Evolutionary conservation across 2,797 vertebrate species (phyloP), one percentile per base, ranked within the genome.

Genomic region (Lepus townsendii): DNA sequence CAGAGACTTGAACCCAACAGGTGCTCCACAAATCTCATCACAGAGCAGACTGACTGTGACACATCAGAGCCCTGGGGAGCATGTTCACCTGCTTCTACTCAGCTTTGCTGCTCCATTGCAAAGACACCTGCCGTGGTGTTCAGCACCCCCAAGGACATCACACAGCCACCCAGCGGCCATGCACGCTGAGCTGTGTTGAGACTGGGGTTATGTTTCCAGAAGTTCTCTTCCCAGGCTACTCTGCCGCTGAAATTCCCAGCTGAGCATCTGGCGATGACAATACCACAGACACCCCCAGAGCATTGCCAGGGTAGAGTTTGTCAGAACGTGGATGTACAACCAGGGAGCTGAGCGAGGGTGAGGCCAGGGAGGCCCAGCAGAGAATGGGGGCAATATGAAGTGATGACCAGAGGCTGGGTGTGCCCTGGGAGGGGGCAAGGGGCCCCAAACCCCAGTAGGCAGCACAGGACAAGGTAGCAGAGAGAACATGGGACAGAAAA

Each of bases 221-320:
- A 14, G 11, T 13, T 27, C 24, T 60, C 30, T 32, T 7, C 26
- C 9, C 32, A n/a, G n/a, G n/a, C 35, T 7, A 6, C 35, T 73
- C n/a, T 47, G 7, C 57, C n/a, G 1, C 50, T 14, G 5, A 7
- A 47, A 30, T 16, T n/a, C 52, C 57, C 32, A 3, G 24, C 26
- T 1, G 35, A 0, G 2, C 6, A 35, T 9, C 42, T 47, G 42
- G 42, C 42, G 42, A 47, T 7, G 4, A 5, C 0, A 1, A 20
- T 5, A 5, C 50, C 72, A 11, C 38, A 19, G 7, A 6, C 32
- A 24, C 42, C 24, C 62, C 14, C 47, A 16, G 2, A 12, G 4
- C 24, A 24, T 1, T 0, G 9, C 14, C 30, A 16, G 0, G 6
- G 26, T 22, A 16, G 42, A 52, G 27, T 30, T n/a, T 65, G 17